Base-by-base conservation (phyloP, 1,140 invertebrate species). In the Belonocnema kinseyi region DNA sequence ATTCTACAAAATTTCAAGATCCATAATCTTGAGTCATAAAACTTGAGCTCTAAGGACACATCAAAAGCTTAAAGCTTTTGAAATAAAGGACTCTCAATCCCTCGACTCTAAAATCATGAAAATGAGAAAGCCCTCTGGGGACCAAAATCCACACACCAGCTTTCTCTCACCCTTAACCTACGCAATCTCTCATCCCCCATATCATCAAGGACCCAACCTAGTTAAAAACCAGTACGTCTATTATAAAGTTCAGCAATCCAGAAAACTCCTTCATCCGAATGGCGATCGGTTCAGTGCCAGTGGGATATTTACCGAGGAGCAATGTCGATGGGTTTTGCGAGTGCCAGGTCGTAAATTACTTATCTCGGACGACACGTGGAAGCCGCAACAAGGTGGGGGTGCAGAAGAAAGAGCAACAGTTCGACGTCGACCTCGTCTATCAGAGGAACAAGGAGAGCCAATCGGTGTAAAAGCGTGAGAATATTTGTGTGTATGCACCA, bases 331-430 rank as follows among this genome's bases (percentile, higher is more conserved):
- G 61, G 61, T 40, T 76, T 76, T 71, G 50, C 19, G 50, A n/a
- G 21, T 17, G 21, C 17, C n/a, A 54, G 50, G 40, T 52, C 46
- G 74, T 78, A 78, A 82, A 76, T 76, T 74, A 73, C 76, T 76
- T 74, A 80, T 82, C 76, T 78, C 76, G 26, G 16, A 54, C 52
- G 80, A 81, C 77, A 81, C 77, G 77, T 79, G 79, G 78, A 82
- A 79, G 78, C 75, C 77, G 77, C 77, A 77, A 56, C 77, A 76
- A 61, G 40, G 81, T 77, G 80, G 77, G 61, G 77, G 79, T 73
- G 76, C 71, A 53, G 56, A 73, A 46, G 73, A 72, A 73, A 40
- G 52, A 73, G 76, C 56, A 70, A 11, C 7, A 66, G 54, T 66
- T 66, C 21, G 21, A 19, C 10, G n/a, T 46, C 40, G 40, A 46